Conservation (phyloP, 2,113 vertebrate genomes). For the Laterallus jamaicensis region DNA sequence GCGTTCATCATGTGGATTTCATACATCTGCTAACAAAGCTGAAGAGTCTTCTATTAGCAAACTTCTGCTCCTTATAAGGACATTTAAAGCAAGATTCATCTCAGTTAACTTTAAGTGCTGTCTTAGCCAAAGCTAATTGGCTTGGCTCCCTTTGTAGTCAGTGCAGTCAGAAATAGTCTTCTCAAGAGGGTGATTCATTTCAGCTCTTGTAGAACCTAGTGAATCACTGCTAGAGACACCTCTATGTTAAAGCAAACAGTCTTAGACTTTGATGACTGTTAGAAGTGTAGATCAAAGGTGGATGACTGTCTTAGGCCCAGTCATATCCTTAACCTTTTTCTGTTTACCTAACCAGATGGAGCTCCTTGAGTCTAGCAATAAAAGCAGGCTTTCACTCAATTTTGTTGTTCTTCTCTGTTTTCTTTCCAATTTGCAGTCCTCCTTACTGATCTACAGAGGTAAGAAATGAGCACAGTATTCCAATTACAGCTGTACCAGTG, state of each 20-base stretch:
- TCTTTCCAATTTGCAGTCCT: not conserved
- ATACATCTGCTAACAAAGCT: not conserved
- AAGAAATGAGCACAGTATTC: not conserved
- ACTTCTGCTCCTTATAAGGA: not conserved
- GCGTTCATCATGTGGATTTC: not conserved
- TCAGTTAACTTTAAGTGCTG: not conserved
- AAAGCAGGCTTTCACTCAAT: not conserved
- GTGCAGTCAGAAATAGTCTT: not conserved
- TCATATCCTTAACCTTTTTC: not conserved
- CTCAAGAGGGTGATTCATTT: not conserved
- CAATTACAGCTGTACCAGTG: not conserved
- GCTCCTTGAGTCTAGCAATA: not conserved
- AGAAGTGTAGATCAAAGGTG: not conserved
- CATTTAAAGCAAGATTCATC: not conserved
- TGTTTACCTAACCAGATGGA: not conserved
- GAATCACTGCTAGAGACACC: not conserved
- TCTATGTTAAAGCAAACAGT: not conserved
- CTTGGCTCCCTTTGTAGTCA: not conserved
- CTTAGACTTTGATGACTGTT: not conserved
- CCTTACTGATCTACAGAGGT: not conserved
- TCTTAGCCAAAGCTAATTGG: not conserved
- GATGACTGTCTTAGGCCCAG: not conserved
- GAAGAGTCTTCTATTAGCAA: not conserved
- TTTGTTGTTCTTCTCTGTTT: not conserved
- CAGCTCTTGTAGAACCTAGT: not conserved